Conservation (phyloP, 2,797 vertebrate species). For the Epinephelus coioides region DNA sequence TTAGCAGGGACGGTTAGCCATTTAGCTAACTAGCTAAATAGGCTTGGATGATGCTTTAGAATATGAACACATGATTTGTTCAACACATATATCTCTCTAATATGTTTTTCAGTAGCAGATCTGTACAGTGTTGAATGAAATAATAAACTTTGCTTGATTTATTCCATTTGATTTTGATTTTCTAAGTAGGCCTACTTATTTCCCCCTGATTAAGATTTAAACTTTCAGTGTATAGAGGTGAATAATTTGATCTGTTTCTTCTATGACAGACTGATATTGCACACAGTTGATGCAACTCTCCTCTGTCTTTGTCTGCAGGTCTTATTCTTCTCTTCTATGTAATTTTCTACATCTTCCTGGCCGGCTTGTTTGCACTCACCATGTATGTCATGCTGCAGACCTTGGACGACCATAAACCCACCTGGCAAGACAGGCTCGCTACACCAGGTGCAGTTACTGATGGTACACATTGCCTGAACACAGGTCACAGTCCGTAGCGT, state of each 20-base stretch:
- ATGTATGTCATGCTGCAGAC: slow-evolving; percentile 96
- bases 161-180: not conserved
- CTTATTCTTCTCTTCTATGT: slow-evolving; percentile 94
- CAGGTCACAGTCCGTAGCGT: not conserved
- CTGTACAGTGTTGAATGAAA: not conserved
- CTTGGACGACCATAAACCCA: slow-evolving; percentile 92
- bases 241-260: not conserved
- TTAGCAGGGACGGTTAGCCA: not conserved
- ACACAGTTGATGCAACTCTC: not conserved
- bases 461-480: not conserved
- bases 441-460: slow-evolving; percentile 87
- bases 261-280: not conserved
- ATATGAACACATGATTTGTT: not conserved
- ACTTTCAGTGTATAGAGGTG: not conserved
- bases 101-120: not conserved
- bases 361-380: slow-evolving; percentile 87
- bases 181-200: not conserved
- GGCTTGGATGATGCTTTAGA: not conserved
- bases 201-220: not conserved
- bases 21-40: not conserved
- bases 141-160: not conserved
- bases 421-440: slow-evolving; percentile 92
- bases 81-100: not conserved
- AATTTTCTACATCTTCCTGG: slow-evolving; percentile 93
- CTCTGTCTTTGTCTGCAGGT: slow-evolving; percentile 77